A percentile compares a stretch with the other conserved stretches of the same genome.
These are phyloP conservation scores for Microcebus murinus DNA, from an alignment of 2,113 vertebrate species.

Conservation along the genomic window DNA sequence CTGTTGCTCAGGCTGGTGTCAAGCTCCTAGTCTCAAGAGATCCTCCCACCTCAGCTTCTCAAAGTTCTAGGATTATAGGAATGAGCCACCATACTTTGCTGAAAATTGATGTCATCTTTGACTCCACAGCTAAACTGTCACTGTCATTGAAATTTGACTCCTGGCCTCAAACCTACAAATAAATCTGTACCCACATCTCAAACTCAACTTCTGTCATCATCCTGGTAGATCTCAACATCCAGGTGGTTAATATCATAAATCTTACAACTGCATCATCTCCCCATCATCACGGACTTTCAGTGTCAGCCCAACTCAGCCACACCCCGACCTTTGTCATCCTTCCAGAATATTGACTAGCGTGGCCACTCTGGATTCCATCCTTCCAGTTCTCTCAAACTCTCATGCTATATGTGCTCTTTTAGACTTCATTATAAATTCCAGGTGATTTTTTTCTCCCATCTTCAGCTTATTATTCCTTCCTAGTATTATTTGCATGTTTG, in stretches of 20 bases:
- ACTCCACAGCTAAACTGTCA: neutral
- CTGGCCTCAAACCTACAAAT: neutral
- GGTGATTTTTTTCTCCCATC: neutral
- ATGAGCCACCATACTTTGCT: too few relatives aligned
- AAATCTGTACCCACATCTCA: neutral
- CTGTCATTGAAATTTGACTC: neutral
- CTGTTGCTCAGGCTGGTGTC: too few relatives aligned
- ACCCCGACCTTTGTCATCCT: neutral
- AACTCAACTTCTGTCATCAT: neutral
- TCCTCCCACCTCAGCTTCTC: too few relatives aligned
- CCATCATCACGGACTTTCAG: neutral
- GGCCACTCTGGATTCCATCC: neutral
- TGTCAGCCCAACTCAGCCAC: neutral
- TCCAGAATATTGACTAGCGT: neutral
- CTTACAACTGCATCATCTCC: neutral
- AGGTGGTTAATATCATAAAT: neutral
- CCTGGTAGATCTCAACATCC: neutral
- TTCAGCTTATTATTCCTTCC: neutral
- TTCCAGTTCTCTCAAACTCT: neutral
- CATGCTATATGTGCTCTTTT: neutral
- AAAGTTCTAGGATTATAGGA: too few relatives aligned
- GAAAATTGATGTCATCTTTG: neutral
- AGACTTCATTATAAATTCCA: neutral
- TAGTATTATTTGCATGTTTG: neutral
- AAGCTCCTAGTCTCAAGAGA: too few relatives aligned